These are phyloP conservation scores for Neosilurus mollespiculum DNA, from an alignment of 2,797 vertebrate species.

Conservation along the genomic window DNA sequence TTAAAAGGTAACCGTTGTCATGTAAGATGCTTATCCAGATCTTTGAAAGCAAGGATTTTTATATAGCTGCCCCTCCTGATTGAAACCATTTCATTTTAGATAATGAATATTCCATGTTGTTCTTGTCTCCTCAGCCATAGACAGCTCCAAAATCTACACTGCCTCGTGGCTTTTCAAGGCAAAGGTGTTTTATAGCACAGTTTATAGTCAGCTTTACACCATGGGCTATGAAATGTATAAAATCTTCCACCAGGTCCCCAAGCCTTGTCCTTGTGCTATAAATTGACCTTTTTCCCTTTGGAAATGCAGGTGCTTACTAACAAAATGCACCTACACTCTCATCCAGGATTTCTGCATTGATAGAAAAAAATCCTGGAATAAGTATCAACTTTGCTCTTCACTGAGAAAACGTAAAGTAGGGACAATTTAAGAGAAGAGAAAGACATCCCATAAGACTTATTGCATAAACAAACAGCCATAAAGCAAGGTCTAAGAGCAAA, in stretches of 20 bases:
- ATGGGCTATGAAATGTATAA: not conserved
- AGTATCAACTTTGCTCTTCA: slow-evolving; percentile 40
- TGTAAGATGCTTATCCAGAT: not conserved
- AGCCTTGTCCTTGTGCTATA: not conserved
- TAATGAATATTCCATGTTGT: slow-evolving; percentile 24
- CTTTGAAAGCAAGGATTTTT: not conserved
- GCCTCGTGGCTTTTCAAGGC: slow-evolving; percentile 9
- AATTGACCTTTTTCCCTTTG: slow-evolving; percentile 12
- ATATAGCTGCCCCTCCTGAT: not conserved
- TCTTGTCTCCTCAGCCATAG: not conserved
- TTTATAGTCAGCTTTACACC: slow-evolving; percentile 22
- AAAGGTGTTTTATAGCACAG: slow-evolving; percentile 15
- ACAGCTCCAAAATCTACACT: not conserved
- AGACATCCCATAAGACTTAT: not conserved
- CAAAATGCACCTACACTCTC: slow-evolving; percentile 58
- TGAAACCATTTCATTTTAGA: not conserved
- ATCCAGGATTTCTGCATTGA: slow-evolving; percentile 60
- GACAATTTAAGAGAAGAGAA: slow-evolving; percentile 29
- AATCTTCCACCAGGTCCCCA: not conserved
- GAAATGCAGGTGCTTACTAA: slow-evolving; percentile 57
- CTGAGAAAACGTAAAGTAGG: slow-evolving; percentile 2
- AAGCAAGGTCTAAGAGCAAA: not conserved
- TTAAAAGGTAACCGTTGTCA: not conserved
- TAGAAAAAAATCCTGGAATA: slow-evolving; percentile 54
- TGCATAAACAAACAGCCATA: not conserved